These are phyloP conservation scores for Idaea biselata DNA, from an alignment of 2,888 invertebrate species.

Conservation along the genomic window DNA sequence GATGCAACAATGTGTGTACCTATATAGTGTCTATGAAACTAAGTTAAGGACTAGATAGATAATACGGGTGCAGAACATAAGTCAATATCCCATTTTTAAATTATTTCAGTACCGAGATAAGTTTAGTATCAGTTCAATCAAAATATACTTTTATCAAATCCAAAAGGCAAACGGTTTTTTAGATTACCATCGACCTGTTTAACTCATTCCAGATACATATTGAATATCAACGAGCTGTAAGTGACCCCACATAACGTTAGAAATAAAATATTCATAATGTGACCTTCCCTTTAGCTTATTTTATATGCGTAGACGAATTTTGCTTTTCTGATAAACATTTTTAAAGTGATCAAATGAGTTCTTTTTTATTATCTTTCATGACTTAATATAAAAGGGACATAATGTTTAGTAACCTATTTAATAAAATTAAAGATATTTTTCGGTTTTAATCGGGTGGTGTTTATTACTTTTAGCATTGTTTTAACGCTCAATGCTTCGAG, in stretches of 20 bases:
- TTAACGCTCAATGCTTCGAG: too few relatives aligned
- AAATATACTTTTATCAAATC: background rate
- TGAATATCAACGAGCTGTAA: slow-evolving; percentile 2
- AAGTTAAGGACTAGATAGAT: too few relatives aligned
- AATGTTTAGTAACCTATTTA: too few relatives aligned
- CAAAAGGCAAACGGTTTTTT: background rate
- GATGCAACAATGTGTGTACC: too few relatives aligned
- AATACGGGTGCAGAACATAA: too few relatives aligned
- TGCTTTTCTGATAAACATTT: slow-evolving; percentile 12
- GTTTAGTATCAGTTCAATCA: background rate
- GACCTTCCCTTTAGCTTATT: slow-evolving; percentile 19
- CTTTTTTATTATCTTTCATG: slow-evolving; percentile 10
- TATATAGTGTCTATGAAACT: too few relatives aligned
- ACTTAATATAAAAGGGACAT: background rate
- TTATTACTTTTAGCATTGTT: too few relatives aligned
- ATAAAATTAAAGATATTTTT: too few relatives aligned
- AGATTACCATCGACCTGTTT: slow-evolving; percentile 2
- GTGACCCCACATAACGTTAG: slow-evolving; percentile 15
- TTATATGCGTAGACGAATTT: slow-evolving; percentile 21
- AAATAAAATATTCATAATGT: slow-evolving; percentile 22
- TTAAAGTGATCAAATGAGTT: slow-evolving; percentile 7
- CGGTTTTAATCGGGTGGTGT: too few relatives aligned
- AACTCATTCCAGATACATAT: slow-evolving; percentile 1
- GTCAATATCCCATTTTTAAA: too few relatives aligned
- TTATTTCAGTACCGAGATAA: too few relatives aligned